phyloP scores from a whole-genome alignment of 2,113 vertebrate species.

The Erpornis zantholeuca region DNA sequence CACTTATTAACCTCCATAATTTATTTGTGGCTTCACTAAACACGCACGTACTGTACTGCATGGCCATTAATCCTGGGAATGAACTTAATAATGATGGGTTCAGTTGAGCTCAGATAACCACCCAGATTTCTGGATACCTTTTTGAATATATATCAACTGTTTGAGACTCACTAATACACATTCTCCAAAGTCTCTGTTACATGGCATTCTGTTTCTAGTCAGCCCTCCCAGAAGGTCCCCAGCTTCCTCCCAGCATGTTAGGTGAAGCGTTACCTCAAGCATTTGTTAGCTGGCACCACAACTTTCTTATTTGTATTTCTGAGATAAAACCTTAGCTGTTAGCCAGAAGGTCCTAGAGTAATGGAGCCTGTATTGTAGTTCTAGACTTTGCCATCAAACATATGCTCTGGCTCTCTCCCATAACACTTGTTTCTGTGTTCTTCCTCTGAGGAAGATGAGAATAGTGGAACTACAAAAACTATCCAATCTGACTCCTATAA shows the following conservation, averaged over 20 bases:
- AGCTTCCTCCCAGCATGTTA: not conserved
- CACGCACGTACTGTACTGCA: slow-evolving; percentile 23
- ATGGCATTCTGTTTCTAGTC: not conserved
- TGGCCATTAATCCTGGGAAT: slow-evolving; percentile 57
- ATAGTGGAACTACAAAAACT: not conserved
- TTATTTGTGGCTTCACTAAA: slow-evolving; percentile 63
- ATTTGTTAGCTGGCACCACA: not conserved
- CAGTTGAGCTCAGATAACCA: slow-evolving; percentile 54
- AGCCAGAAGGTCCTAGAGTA: not conserved
- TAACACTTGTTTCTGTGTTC: not conserved
- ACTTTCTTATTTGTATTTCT: not conserved
- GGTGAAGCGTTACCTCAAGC: not conserved
- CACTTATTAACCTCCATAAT: slow-evolving; percentile 56
- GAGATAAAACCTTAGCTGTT: not conserved
- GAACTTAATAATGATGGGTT: slow-evolving; percentile 59
- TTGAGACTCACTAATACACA: not conserved
- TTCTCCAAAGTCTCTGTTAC: not conserved
- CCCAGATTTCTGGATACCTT: slow-evolving; percentile 40
- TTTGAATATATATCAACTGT: not conserved
- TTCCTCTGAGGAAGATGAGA: not conserved
- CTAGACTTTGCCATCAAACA: not conserved
- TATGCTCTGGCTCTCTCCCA: not conserved
- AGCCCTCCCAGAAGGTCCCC: not conserved
- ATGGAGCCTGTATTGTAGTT: not conserved
- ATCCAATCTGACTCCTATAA: not conserved